Base-by-base conservation (phyloP, 1,140 invertebrate species). In the Hylaeus anthracinus region DNA sequence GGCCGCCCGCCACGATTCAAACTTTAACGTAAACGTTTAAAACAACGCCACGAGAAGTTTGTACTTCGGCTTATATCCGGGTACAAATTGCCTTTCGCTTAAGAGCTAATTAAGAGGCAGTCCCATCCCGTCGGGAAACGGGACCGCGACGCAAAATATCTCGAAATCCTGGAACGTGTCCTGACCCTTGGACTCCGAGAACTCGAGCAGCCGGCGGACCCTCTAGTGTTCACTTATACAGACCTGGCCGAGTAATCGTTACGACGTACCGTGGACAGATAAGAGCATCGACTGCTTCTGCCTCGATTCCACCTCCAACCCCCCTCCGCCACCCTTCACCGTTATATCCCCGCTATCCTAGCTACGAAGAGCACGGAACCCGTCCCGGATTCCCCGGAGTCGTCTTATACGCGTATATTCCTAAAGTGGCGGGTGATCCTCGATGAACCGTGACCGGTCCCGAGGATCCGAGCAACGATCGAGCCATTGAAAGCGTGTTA, bases 201-300 rank as follows among this genome's bases (percentile, higher is more conserved):
- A 69, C 64, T 79, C 82, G 73, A 82, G 65, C 51, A 78, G 71
- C 53, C 43, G 51, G 26, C 8, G 39, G 37, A 79, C 79, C 83
- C 70, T 78, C 55, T 63, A 41, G 58, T 39, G 72, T 78, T n/a
- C 53, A 81, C 51, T 70, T 86, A 71, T 83, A 83, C 64, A 79
- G 77, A 83, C 86, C 78, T 26, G 80, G 85, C 71, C 86, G 78
- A 75, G 87, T 92, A 91, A 92, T 92, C 91, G 90, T 92, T 91
- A 91, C 88, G 90, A 91, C 81, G 85, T 88, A 86, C 81, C 85
- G 82, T 87, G 90, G 90, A 88, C 83, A 90, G 91, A 92, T 92
- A 91, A 90, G 89, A 91, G 82, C 82, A 85, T 84, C 83, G 86
- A 81, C 82, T 84, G 73, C 74, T 84, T 78, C 63, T 70, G 64